Conservation (phyloP, 2,888 invertebrate species). For the Frankliniella fusca region DNA sequence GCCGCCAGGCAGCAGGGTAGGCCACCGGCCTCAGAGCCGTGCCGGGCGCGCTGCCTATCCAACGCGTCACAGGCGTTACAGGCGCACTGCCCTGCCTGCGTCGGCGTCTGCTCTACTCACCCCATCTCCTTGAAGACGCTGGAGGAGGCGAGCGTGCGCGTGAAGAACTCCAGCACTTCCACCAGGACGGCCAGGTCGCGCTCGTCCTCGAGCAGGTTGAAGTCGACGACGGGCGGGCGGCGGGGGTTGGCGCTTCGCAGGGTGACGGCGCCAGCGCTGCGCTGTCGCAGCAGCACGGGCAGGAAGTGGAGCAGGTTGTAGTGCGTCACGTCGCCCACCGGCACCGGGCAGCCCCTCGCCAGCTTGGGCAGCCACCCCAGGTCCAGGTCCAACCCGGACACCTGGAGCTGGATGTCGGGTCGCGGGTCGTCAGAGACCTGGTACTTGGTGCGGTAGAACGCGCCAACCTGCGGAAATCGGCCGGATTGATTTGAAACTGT, state of each 20-base stretch:
- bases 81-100: not conserved
- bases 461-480: not conserved
- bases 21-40: not conserved
- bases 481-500: not conserved
- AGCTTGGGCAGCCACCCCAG: not conserved
- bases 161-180: not conserved
- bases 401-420: not conserved
- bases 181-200: not conserved
- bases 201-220: not conserved
- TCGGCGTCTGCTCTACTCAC: not conserved
- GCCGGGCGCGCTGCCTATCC: not conserved
- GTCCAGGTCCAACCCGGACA: not conserved
- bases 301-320: not conserved
- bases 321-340: not conserved
- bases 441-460: not conserved
- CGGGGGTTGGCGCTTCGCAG: not conserved
- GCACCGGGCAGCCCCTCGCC: not conserved
- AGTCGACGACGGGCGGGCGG: not conserved
- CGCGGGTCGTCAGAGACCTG: not conserved
- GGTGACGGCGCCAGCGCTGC: not conserved
- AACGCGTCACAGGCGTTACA: not conserved
- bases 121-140: slow-evolving; percentile 1
- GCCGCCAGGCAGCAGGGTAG: not conserved
- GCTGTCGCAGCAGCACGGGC: not conserved
- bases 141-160: not conserved